phyloP scores from a whole-genome alignment of 2,797 vertebrate genomes.

The Gymnoscopelus braueri region DNA sequence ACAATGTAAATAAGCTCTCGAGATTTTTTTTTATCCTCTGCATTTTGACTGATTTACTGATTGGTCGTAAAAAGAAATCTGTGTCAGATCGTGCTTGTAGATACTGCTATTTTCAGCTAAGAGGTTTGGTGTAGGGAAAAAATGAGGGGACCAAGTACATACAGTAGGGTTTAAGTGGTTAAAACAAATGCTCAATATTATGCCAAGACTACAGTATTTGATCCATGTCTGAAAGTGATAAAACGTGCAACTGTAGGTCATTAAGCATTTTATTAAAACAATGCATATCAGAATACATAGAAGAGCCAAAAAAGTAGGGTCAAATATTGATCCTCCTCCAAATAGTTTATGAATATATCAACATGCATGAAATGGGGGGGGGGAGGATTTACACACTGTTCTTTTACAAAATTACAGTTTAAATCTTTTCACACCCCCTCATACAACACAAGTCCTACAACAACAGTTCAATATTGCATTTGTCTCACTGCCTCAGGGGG shows the following conservation, averaged over 20 bases:
- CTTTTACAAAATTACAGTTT: background rate
- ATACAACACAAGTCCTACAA: background rate
- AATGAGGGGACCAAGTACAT: too few species aligned
- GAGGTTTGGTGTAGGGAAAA: too few species aligned
- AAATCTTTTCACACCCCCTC: background rate
- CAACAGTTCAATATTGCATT: background rate
- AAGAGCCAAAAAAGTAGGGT: background rate
- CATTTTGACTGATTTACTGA: too few species aligned
- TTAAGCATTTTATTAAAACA: constrained; percentile 15
- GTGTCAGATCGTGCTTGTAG: too few species aligned
- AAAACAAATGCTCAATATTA: too few species aligned
- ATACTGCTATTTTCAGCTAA: too few species aligned
- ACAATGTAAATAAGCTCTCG: too few species aligned
- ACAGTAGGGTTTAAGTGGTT: too few species aligned
- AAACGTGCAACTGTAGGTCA: background rate
- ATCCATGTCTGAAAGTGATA: background rate
- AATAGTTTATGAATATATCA: background rate
- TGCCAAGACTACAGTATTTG: too few species aligned
- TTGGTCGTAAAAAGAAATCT: too few species aligned
- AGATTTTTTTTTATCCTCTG: too few species aligned
- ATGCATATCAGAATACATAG: background rate
- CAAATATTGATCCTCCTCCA: background rate
- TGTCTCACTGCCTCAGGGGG: background rate
- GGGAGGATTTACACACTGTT: background rate
- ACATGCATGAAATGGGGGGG: background rate